Evolutionary conservation across 2,797 vertebrate genomes (phyloP).

Genomic region (Coluber constrictor): DNA sequence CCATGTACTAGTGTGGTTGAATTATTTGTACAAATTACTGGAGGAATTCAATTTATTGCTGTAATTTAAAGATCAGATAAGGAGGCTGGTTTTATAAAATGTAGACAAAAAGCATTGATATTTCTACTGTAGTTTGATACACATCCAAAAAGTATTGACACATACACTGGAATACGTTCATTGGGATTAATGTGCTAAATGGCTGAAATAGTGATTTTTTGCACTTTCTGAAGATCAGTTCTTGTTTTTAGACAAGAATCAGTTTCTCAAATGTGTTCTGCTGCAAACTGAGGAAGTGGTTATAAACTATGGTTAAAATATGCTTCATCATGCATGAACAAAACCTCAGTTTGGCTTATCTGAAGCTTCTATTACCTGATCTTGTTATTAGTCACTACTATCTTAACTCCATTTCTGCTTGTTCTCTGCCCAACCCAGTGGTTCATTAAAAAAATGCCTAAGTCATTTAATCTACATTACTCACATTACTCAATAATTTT

Average conservation of each 20-base stretch:
- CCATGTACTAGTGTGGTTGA: not conserved
- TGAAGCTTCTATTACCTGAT: not conserved
- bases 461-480: not conserved
- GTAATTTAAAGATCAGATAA: not conserved
- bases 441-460: not conserved
- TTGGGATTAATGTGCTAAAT: not conserved
- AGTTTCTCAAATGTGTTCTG: not conserved
- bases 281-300: not conserved
- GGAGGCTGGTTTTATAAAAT: not conserved
- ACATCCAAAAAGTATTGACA: too few species aligned
- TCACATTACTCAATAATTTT: not conserved
- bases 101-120: too few species aligned
- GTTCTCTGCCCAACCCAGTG: not conserved
- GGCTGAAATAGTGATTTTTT: not conserved
- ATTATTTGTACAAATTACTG: not conserved
- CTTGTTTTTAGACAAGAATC: not conserved
- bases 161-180: not conserved
- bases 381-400: not conserved
- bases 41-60: not conserved
- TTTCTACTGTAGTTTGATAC: too few species aligned
- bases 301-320: slow-evolving; percentile 24
- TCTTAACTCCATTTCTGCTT: not conserved
- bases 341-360: slow-evolving; percentile 1
- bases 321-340: not conserved
- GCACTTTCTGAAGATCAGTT: not conserved